A percentile compares a stretch with the other conserved stretches of the same genome.
Evolutionary conservation across 2,888 invertebrate species (phyloP).

Genomic region (Leucophora obtusa): DNA sequence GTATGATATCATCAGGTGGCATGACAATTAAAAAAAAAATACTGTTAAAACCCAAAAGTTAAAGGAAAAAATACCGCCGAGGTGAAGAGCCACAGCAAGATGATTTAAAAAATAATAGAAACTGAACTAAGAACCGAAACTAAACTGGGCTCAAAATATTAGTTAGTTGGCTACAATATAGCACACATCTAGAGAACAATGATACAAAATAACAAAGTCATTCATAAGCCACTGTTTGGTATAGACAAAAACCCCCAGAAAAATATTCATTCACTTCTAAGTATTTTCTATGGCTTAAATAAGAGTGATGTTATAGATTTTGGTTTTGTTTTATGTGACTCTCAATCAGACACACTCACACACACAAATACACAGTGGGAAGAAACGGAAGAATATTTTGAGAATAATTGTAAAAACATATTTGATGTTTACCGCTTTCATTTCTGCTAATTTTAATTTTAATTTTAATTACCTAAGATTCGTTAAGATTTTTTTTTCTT

Average conservation of each 20-base stretch:
- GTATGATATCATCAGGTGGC: conserved; percentile 69
- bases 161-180: conserved; percentile 7
- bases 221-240: conserved; percentile 50
- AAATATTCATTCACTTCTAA: conserved; percentile 21
- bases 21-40: conserved; percentile 70
- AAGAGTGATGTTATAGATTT: not conserved
- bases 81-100: conserved; percentile 33
- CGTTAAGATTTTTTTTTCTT: not conserved
- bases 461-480: conserved; percentile 28
- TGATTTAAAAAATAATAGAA: conserved; percentile 28
- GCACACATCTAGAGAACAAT: conserved; percentile 3
- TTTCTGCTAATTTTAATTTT: not conserved
- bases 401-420: conserved; percentile 7
- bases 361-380: conserved; percentile 49
- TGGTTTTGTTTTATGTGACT: not conserved
- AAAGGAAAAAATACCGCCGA: conserved; percentile 45
- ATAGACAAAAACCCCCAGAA: not conserved
- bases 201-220: conserved; percentile 55
- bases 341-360: not conserved
- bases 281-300: not conserved
- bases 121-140: conserved; percentile 48
- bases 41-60: conserved; percentile 22
- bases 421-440: conserved; percentile 50
- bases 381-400: conserved; percentile 53
- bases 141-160: conserved; percentile 61